Evolutionary conservation across 2,113 vertebrate species (phyloP), one percentile per base, ranked within the genome.

Genomic region (Macquaria ambigua): DNA sequence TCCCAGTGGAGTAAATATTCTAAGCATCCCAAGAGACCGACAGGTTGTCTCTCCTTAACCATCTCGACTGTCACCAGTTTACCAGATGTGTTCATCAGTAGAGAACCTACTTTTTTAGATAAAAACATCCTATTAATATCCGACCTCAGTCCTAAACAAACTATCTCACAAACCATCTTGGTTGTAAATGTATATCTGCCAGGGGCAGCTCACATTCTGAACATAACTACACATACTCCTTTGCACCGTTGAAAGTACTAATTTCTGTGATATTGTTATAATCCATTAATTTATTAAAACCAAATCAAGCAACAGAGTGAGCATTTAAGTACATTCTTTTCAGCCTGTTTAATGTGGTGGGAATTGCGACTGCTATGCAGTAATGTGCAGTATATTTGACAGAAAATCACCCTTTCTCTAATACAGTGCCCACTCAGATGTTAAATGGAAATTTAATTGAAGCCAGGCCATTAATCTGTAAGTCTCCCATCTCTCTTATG

Each of bases 1-100:
- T 81, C 83, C 67, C 82, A 69, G 21, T 43, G 46, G 79, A 79
- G 58, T 85, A 88, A 91, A 85, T 73, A 46, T 50, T 62, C 41
- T 63, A 43, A 76, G 39, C 62, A 82, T 46, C 63, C 58, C 16
- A 11, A 39, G 34, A 84, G 48, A 74, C 10, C 14, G 48, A 55
- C 34, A 56, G 23, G 23, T 62, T 58, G 10, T 69, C 23, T 69
- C 56, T 75, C 52, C 15, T 58, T 46, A 28, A 20, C 58, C 12
- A 3, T 56, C 52, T 6, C 58, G 21, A 11, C 80, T 70, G 23
- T 67, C 28, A 55, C 21, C 23, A 66, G 21, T 74, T 64, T 25
- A 77, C 20, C 18, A 16, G 11, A 28, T 68, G 25, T 28, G 21
- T 10, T 67, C 10, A 61, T 16, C 28, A 68, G 31, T 41, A 63